phyloP scores from a whole-genome alignment of 2,888 invertebrate genomes.

The Rhagium mordax region DNA sequence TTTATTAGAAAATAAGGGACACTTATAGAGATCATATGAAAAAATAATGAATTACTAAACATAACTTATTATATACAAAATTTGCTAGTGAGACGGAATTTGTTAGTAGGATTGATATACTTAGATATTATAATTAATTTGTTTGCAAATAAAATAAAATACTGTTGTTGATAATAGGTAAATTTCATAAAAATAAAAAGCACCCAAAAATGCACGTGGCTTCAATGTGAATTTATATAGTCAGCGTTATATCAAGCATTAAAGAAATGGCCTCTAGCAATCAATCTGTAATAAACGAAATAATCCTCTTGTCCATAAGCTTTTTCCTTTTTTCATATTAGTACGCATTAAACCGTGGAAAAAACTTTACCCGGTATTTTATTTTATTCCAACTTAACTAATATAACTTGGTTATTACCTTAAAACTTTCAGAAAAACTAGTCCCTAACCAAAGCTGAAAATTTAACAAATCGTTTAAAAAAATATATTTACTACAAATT shows the following conservation, averaged over 20 bases:
- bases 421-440: conserved; percentile 29
- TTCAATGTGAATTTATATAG: too few relatives aligned
- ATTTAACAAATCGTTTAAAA: conserved; percentile 17
- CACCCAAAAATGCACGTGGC: too few relatives aligned
- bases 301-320: too few relatives aligned
- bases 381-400: conserved; percentile 22
- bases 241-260: too few relatives aligned
- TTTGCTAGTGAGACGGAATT: not conserved
- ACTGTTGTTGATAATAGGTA: not conserved
- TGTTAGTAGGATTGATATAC: not conserved
- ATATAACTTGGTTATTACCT: conserved; percentile 29
- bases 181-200: not conserved
- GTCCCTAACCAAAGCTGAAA: conserved; percentile 40
- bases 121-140: too few relatives aligned
- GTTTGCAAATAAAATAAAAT: not conserved
- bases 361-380: conserved; percentile 15
- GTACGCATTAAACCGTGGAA: too few relatives aligned
- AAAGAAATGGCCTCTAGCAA: too few relatives aligned
- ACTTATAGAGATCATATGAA: not conserved
- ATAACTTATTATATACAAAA: not conserved
- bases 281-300: too few relatives aligned
- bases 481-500: not conserved
- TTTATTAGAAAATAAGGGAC: not conserved
- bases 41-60: not conserved
- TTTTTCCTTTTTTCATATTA: too few relatives aligned